Evolutionary conservation across 2,797 vertebrate species (phyloP).

Genomic region (Prionace glauca): DNA sequence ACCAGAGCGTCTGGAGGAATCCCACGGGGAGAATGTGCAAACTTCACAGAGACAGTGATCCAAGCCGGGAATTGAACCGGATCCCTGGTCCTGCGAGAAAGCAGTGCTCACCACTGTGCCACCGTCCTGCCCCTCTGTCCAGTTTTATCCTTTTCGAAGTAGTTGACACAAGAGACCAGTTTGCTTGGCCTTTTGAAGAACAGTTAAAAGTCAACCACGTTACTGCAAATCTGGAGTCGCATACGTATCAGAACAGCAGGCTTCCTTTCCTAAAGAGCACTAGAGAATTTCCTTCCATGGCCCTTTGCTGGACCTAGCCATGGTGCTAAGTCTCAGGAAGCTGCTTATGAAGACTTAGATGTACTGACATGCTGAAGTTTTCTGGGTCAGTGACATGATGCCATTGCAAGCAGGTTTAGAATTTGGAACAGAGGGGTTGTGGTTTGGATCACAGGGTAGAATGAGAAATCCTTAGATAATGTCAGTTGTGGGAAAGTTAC

Average conservation of each 20-base stretch:
- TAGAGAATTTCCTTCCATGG: neutral
- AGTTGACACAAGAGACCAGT: too few relatives aligned
- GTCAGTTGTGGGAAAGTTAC: neutral
- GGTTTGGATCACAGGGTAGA: neutral
- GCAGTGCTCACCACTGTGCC: too few relatives aligned
- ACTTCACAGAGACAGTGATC: too few relatives aligned
- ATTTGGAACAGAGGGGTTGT: neutral
- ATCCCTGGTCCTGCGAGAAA: too few relatives aligned
- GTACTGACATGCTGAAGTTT: neutral
- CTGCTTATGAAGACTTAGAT: neutral
- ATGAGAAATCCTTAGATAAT: neutral
- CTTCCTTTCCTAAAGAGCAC: neutral
- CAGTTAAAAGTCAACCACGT: neutral
- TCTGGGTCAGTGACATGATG: neutral
- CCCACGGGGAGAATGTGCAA: too few relatives aligned
- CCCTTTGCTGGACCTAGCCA: neutral
- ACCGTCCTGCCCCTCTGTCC: too few relatives aligned
- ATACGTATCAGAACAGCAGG: neutral
- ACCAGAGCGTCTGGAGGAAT: too few relatives aligned
- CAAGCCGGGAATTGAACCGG: too few relatives aligned
- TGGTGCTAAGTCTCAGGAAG: neutral
- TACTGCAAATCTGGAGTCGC: neutral
- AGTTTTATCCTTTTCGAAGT: too few relatives aligned
- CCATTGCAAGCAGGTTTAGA: neutral
- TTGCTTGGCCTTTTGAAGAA: neutral